These are phyloP conservation scores for Digitonthophagus gazella DNA, from an alignment of 2,888 invertebrate species.

Conservation along the genomic window DNA sequence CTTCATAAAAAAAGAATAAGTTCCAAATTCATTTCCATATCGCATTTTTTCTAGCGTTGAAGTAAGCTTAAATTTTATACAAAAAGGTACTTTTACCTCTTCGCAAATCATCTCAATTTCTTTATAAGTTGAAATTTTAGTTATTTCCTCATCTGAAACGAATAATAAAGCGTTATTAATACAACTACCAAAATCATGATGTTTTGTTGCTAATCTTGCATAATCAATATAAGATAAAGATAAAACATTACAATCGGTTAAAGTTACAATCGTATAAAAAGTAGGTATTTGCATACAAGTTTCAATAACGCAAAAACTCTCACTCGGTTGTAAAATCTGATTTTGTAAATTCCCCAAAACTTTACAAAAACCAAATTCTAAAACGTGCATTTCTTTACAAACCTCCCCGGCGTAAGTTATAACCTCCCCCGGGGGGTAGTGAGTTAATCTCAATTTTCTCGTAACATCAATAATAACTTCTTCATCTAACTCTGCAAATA, in stretches of 20 bases:
- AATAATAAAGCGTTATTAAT: constrained; percentile 39
- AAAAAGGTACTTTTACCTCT: constrained; percentile 7
- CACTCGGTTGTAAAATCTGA: constrained; percentile 26
- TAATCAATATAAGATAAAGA: constrained; percentile 25
- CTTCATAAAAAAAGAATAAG: constrained; percentile 2
- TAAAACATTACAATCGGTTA: constrained; percentile 33
- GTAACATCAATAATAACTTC: constrained; percentile 29
- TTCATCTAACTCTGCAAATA: constrained; percentile 17
- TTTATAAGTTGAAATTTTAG: background rate
- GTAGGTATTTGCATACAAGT: constrained; percentile 32
- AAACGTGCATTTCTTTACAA: constrained; percentile 34
- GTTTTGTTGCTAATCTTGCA: constrained; percentile 37
- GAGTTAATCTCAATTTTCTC: constrained; percentile 23
- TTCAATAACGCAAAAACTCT: constrained; percentile 33
- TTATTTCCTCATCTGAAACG: background rate
- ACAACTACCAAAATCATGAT: constrained; percentile 50
- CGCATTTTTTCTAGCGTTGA: background rate
- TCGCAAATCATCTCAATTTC: background rate
- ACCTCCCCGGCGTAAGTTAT: constrained; percentile 35
- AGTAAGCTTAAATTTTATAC: constrained; percentile 21
- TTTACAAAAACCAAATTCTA: constrained; percentile 35
- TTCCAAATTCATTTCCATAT: background rate
- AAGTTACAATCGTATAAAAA: constrained; percentile 31
- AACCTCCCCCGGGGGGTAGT: constrained; percentile 34
- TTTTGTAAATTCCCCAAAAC: constrained; percentile 23